Evolutionary conservation across 2,797 vertebrate genomes (phyloP), one percentile per base, ranked within the genome.

Genomic region (Psittacula echo): DNA sequence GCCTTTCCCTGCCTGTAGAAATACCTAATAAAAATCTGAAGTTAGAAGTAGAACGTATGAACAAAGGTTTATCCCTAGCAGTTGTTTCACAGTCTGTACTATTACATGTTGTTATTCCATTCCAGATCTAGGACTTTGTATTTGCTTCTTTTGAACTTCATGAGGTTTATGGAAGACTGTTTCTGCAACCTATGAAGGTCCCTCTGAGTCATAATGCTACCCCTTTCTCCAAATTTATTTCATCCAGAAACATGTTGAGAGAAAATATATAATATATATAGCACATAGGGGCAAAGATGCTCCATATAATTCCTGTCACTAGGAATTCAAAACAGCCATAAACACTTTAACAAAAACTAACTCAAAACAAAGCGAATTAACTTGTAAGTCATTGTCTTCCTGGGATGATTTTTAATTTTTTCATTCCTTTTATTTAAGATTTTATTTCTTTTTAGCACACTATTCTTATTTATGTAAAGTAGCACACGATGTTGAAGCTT

Each of bases 201-300:
- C 2, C 14, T 39, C n/a, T 48, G 27, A 68, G 19, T 32, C 7
- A 9, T 9, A 65, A 4, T 39, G 22, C 8, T 67, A 41, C 7
- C 3, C 5, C 9, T 89, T 2, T 39, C 5, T 83, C 39, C 11
- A 66, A 30, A 58, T 82, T 42, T 34, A 14, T 26, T 19, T 22
- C 19, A 42, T 12, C 18, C 30, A 42, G 29, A 87, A 70, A 34
- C 8, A 50, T 24, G 1, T 7, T 62, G 32, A 74, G 26, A 58
- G 18, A 80, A 77, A n/a, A 71, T 39, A 39, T 39, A 39, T 39
- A 39, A 11, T 39, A 39, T 39, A 39, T 39, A 10, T 6, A 53
- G 23, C 14, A 54, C 3, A 2, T 0, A n/a, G 14, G 7, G 7
- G 23, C 4, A 70, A 48, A 14, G 21, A 20, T 39, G 4, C 0